Evolutionary conservation across 1,140 invertebrate species (phyloP), one percentile per base, ranked within the genome.

Genomic region (Drepana arcuata): DNA sequence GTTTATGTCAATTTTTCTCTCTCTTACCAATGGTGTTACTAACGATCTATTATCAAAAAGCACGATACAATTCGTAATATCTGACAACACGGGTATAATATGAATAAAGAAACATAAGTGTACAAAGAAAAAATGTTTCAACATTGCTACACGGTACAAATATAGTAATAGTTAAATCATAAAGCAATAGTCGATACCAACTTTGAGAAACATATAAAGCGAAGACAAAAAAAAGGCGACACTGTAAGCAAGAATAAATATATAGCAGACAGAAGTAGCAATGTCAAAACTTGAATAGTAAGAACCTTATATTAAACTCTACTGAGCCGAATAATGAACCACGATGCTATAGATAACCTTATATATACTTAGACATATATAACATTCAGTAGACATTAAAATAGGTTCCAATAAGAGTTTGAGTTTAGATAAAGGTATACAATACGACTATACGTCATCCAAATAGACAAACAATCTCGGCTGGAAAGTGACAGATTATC

Each of bases 351-450:
- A 32, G 37, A 54, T 47, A 58, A 63, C 46, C 64, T 71, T 73
- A 69, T 58, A 43, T 37, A 52, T 70, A 73, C 75, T 78, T 80
- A 80, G 68, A 71, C 71, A 78, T 73, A 78, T 73, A 72, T 77
- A 78, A 80, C 75, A 67, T 67, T 64, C 48, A 67, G 57, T 62
- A 62, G 60, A 68, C 60, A 64, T 62, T 59, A 59, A 64, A 60
- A 65, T 51, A 56, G 48, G 48, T 63, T 54, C 53, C 55, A 64
- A 60, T 52, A 47, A 71, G 60, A 68, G 53, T 48, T 39, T 43
- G 28, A 46, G 34, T 41, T 48, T 34, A 48, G 48, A 51, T 45
- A 43, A 52, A n/a, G 4, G 54, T 58, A 53, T 63, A 55, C 51
- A 63, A 32, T 50, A 49, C 32, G 46, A 53, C 27, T 28, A n/a